Percentiles rank a stretch among this genome's conserved stretches.
Conservation (phyloP, 2,113 vertebrate species). For the Rhea pennata region DNA sequence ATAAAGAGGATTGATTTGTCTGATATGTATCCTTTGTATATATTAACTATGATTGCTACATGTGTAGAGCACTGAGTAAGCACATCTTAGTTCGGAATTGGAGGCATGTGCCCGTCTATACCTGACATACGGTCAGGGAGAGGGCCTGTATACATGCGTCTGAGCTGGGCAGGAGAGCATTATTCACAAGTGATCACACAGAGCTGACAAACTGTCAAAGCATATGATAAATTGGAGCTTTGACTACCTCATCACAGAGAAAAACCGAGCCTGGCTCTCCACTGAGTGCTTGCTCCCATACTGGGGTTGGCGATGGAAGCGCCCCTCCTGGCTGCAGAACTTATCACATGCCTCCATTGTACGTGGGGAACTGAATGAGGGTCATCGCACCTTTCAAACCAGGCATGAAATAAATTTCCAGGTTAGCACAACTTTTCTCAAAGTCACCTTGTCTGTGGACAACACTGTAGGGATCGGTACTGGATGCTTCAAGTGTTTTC, state of each 20-base stretch:
- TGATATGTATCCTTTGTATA: not conserved
- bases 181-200: not conserved
- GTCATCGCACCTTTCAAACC: not conserved
- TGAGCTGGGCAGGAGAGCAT: conserved; percentile 18
- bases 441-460: not conserved
- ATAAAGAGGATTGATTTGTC: not conserved
- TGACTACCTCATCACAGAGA: not conserved
- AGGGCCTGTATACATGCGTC: not conserved
- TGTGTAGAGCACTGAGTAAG: not conserved
- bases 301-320: not conserved
- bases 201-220: not conserved
- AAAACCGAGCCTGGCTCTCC: not conserved
- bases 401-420: not conserved
- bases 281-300: not conserved
- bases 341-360: not conserved
- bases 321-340: not conserved
- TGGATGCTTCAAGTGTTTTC: not conserved
- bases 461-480: not conserved
- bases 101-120: fast-evolving
- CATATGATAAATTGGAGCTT: not conserved
- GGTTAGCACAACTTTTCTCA: not conserved
- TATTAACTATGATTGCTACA: not conserved
- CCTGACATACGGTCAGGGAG: not conserved
- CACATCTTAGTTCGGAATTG: fast-evolving
- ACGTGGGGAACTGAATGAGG: not conserved